Conservation (phyloP, 2,113 vertebrate genomes). For the Coracopsis vasa region DNA sequence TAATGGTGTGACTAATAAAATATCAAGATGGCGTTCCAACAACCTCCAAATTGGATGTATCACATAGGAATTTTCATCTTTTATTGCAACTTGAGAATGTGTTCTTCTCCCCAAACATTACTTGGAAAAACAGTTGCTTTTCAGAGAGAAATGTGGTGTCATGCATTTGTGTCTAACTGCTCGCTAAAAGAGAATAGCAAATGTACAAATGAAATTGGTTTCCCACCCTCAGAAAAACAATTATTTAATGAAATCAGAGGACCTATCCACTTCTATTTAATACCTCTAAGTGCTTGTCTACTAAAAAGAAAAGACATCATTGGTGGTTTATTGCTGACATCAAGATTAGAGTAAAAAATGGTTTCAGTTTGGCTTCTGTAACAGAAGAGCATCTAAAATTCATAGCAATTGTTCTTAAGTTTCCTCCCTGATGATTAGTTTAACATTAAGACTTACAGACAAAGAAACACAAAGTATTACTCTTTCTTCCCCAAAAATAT, state of each 20-base stretch:
- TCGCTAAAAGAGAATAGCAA: conserved; percentile 24
- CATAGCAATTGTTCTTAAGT: not conserved
- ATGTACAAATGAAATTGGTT: not conserved
- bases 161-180: conserved; percentile 50
- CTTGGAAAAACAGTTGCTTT: not conserved
- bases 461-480: not conserved
- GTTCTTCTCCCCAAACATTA: not conserved
- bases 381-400: conserved; percentile 20
- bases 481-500: not conserved
- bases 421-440: not conserved
- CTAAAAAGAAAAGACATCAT: conserved; percentile 42
- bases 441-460: not conserved
- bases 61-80: not conserved
- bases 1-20: not conserved
- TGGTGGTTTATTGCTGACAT: conserved; percentile 60
- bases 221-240: conserved; percentile 46
- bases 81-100: conserved; percentile 15
- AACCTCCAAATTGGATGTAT: not conserved
- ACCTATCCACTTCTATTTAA: conserved; percentile 63
- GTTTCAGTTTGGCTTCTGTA: conserved; percentile 27
- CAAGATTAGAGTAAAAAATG: conserved; percentile 25
- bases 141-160: not conserved
- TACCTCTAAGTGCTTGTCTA: conserved; percentile 56
- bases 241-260: conserved; percentile 67
- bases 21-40: not conserved